These are phyloP conservation scores for Catostomus latipinnis DNA, from an alignment of 2,797 vertebrate species.

Conservation along the genomic window DNA sequence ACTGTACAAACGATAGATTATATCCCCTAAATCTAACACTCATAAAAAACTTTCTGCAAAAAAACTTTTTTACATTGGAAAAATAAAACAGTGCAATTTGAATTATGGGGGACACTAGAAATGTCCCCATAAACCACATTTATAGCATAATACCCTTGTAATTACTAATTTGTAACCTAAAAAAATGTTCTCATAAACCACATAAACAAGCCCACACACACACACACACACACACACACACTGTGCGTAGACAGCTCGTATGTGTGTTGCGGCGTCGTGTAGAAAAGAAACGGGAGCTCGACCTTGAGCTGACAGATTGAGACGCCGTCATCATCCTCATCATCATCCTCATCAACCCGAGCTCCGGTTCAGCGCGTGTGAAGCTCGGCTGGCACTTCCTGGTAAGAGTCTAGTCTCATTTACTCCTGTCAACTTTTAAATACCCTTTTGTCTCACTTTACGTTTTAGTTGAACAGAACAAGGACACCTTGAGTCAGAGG, in stretches of 20 bases:
- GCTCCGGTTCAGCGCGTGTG: constrained; percentile 30
- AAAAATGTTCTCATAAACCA: too few relatives aligned
- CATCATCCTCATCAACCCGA: constrained; percentile 11
- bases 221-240: background rate
- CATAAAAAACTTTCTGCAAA: too few relatives aligned
- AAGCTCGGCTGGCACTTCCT: constrained; percentile 79
- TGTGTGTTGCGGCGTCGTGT: constrained; percentile 65
- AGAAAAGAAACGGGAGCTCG: constrained; percentile 18
- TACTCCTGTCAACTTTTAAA: background rate
- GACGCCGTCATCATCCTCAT: background rate
- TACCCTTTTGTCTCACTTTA: constrained; percentile 41
- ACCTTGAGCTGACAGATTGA: constrained; percentile 33
- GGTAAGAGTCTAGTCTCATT: constrained; percentile 72
- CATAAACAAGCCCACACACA: background rate
- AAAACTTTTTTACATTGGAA: too few relatives aligned
- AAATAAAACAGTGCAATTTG: too few relatives aligned
- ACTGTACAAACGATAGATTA: too few relatives aligned
- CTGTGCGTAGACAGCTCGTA: constrained; percentile 47
- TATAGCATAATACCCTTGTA: too few relatives aligned
- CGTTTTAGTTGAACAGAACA: background rate
- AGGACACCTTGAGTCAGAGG: background rate
- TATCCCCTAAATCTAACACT: too few relatives aligned
- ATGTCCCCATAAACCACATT: too few relatives aligned
- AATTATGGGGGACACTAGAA: too few relatives aligned
- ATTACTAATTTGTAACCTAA: too few relatives aligned